Evolutionary conservation across 2,797 vertebrate genomes (phyloP).

Genomic region (Apodemus agrarius): DNA sequence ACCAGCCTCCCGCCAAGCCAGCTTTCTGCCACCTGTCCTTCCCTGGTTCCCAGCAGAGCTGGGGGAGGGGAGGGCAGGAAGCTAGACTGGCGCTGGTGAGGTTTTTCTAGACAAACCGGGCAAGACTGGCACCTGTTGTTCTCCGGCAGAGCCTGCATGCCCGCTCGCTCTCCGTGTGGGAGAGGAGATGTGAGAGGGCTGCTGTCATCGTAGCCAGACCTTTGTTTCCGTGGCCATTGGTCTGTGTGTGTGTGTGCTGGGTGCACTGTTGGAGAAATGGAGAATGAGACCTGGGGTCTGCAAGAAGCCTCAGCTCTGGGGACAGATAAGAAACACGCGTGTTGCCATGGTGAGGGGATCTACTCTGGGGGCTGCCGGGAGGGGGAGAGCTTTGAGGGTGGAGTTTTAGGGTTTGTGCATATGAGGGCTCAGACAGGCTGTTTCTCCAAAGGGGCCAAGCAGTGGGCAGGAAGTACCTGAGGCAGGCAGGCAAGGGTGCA

Average conservation of each 20-base stretch:
- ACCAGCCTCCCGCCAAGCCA: constrained; percentile 21
- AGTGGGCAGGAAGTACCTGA: background rate
- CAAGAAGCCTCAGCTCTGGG: background rate
- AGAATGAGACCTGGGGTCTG: background rate
- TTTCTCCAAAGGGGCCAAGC: background rate
- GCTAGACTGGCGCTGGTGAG: background rate
- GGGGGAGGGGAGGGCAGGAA: background rate
- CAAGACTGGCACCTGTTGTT: constrained; percentile 67
- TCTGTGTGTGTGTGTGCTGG: background rate
- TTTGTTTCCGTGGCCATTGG: background rate
- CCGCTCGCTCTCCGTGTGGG: background rate
- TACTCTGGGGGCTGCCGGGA: background rate
- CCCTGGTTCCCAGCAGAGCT: background rate
- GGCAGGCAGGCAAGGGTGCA: background rate
- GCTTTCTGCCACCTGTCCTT: constrained; percentile 64
- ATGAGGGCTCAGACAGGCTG: background rate
- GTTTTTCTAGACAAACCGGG: background rate
- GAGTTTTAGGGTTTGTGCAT: background rate
- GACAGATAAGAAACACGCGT: background rate
- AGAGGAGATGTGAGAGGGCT: background rate
- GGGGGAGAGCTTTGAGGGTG: background rate
- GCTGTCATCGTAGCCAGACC: background rate
- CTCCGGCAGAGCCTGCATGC: background rate
- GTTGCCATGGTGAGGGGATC: background rate
- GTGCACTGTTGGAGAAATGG: background rate